Evolutionary conservation across 1,140 invertebrate species (phyloP), one percentile per base, ranked within the genome.

Genomic region (Bombus vancouverensis): DNA sequence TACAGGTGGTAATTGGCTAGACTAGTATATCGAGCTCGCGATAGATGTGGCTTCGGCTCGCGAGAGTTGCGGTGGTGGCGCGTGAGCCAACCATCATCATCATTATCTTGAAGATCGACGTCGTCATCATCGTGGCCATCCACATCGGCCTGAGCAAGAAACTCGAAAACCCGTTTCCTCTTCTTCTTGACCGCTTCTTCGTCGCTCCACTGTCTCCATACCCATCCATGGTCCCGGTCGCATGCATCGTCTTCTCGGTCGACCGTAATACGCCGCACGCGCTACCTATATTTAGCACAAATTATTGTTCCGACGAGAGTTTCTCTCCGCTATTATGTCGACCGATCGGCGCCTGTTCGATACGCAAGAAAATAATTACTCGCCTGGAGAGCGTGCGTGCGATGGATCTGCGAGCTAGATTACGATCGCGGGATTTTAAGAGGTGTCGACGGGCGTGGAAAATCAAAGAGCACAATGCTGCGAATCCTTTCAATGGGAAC

Each of bases 231-330:
- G 22, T 12, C 13, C 34, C 42, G 25, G 15, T 44, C 22, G 32
- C 62, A 44, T 79, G 37, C 74, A 37, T 85, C 59, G 53, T 83
- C 85, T 18, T 32, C 53, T 76, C 57, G 44, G n/a, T 22, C 68
- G 81, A 87, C 77, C 88, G 81, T 89, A 90, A 89, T 89, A 89
- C 82, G 80, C 66, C 76, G 83, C 86, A 89, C 87, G 90, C 89
- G 89, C 74, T 88, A 86, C 87, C 89, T 92, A 92, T 92, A 92
- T 92, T 91, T 92, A 92, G 86, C 85, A 80, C 86, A 87, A 90
- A 92, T 91, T 91, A 87, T 91, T 89, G 81, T 88, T 47, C 77
- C 82, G 57, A 71, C 72, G 42, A 79, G 47, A 92, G 88, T 92
- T 92, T 92, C 92, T 88, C 90, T 88, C 90, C 83, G 66, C 66